phyloP scores from a whole-genome alignment of 2,113 vertebrate species.

The Rattus rattus region DNA sequence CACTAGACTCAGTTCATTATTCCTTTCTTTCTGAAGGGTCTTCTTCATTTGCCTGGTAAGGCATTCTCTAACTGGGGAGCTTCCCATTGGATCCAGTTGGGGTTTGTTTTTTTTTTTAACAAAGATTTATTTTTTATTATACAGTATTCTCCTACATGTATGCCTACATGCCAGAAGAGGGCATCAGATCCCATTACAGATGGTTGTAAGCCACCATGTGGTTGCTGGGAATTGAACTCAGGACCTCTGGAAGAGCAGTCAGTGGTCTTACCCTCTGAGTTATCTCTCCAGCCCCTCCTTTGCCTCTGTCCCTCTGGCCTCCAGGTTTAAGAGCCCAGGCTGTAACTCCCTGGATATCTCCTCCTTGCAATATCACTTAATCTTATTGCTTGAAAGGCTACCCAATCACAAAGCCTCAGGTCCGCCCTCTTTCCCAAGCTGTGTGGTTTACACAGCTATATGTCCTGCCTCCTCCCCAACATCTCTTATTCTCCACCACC shows the following conservation, averaged over 20 bases:
- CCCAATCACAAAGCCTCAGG: neutral
- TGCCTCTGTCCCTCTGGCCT: neutral
- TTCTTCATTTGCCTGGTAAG: slow-evolving; percentile 20
- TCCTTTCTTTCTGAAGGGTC: neutral
- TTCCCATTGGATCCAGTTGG: neutral
- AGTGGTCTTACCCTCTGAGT: no score
- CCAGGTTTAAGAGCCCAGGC: neutral
- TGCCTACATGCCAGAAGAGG: no score
- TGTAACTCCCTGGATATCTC: neutral
- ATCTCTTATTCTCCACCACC: neutral
- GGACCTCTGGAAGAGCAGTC: no score
- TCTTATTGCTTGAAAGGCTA: neutral
- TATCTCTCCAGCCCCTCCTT: neutral
- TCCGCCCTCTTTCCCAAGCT: neutral
- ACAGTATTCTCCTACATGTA: no score
- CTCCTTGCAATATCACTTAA: neutral
- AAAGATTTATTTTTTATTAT: no score
- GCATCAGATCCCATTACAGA: no score
- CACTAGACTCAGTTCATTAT: neutral
- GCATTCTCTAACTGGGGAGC: neutral
- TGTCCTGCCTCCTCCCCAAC: neutral
- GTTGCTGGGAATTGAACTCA: no score
- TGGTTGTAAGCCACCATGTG: no score
- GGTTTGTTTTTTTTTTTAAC: no score
- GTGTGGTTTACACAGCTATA: neutral